Base-by-base conservation (phyloP, 2,797 vertebrate species). In the Acestrorhynchus altus region DNA sequence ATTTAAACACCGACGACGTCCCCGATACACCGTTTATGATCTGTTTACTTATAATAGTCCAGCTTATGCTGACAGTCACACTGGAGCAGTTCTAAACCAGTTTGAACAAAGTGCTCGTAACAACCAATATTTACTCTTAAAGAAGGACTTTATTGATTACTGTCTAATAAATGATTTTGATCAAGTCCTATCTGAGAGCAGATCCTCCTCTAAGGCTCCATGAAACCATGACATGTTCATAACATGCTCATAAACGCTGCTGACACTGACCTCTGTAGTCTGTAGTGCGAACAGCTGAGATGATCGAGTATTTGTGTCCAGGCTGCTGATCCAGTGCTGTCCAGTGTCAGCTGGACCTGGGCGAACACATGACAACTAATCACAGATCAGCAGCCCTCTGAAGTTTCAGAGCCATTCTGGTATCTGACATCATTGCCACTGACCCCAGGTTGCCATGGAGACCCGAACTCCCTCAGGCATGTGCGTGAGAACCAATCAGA, bases 371-470 rank as follows among this genome's bases (percentile, higher is more conserved):
- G 72, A 61, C 35, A 70, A 65, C 54, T 67, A 76, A 76, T 31
- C 54, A 59, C 68, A 76, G 52, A 72, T 66, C 60, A 60, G 16
- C 44, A 39, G 52, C 20, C 22, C 18, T 65, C 40, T 67, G 74
- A 67, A 81, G 69, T 81, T 75, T 73, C 35, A 35, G 64, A 67
- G 46, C 40, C 59, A 40, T 10, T 46, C 35, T 22, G 26, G 64
- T 76, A 31, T 57, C 40, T 67, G 52, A 57, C 69, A 57, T 71
- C 69, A 71, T 71, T 39, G 42, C 20, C 12, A 12, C 52, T 57
- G 69, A 71, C 69, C 69, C 61, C 26, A 20, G 64, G 76, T 78
- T 78, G 51, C 76, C 61, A 78, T 78, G 39, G 69, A 49, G 51
- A 78, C 40, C 39, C 40, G 20, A 56, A 39, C 54, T 72, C 64